Conservation (phyloP, 37 sponge, comb jelly and placozoan genomes). For the Halisarca cf. caerulea region DNA sequence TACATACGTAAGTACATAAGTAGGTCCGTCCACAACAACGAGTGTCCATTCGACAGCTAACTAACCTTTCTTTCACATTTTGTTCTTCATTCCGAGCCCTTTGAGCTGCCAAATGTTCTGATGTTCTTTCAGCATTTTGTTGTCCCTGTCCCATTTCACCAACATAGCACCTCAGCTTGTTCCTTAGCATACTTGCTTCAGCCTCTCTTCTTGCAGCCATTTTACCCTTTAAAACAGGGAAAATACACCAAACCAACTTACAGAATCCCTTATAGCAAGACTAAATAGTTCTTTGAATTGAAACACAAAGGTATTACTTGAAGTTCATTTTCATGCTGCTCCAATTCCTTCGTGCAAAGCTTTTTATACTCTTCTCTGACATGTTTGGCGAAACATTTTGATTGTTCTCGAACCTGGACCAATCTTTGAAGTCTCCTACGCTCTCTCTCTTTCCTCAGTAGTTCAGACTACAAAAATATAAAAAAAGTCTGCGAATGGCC, state of each 20-base stretch:
- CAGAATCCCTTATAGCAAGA: no score
- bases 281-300: no score
- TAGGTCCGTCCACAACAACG: no score
- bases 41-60: not conserved
- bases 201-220: no score
- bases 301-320: no score
- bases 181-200: not conserved
- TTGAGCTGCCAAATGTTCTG: not conserved
- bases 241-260: no score
- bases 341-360: not conserved
- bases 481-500: no score
- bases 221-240: not conserved
- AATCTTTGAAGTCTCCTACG: conserved; percentile 52
- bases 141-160: conserved; percentile 10
- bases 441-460: conserved; percentile 39
- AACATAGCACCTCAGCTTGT: conserved; percentile 17
- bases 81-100: not conserved
- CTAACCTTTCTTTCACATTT: not conserved
- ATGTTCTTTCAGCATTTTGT: not conserved
- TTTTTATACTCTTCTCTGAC: conserved; percentile 28
- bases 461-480: conserved; percentile 27
- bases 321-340: conserved; percentile 3
- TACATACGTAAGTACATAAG: no score
- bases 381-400: conserved; percentile 41
- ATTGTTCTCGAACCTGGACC: conserved; percentile 61